Evolutionary conservation across 1,140 invertebrate species (phyloP), one percentile per base, ranked within the genome.

Genomic region (Zaprionus davidi): DNA sequence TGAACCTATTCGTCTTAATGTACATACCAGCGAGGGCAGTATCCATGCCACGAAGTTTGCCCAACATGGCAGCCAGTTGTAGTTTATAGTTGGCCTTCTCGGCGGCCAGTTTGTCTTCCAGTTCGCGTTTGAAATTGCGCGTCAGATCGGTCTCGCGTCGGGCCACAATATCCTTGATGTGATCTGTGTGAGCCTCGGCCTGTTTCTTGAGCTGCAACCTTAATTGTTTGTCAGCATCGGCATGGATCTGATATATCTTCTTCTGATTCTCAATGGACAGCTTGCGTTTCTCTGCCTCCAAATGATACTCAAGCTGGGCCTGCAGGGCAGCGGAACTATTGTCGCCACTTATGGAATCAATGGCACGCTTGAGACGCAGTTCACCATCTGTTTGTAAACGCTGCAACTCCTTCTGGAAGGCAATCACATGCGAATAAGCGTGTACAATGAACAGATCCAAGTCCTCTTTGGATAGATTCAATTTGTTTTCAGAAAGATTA

Each of bases 21-120:
- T 51, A 72, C 94, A 94, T 92, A 98, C 98, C 95, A 94, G 97
- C 96, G 4, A 99, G 94, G 2, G 97, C 97, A 49, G 95, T 94
- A 93, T 99, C 97, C 72, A 99, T 96, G n/a, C 97, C 98, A 71
- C 95, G 95, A 59, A 99, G 93, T 87, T 97, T 95, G 20, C 96
- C 97, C 28, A 98, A 94, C 93, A 98, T 96, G 1, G 94, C 95
- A 3, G 96, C 96, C 13, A 99, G 93, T 90, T 98, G 96, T 53
- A 94, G 93, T 92, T 97, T 96, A 93, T 96, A 97, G 92, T 93
- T 94, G 36, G 94, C 95, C 65, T 95, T 95, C 81, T 96, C 97
- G 58, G 93, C 92, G 59, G 96, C 94, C 5, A 96, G 78, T 91
- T 95, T 94, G 71, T 98, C 97, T 34, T 96, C 96, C 24, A 96